phyloP scores from a whole-genome alignment of 2,888 invertebrate species.

The Drosophila falleni region DNA sequence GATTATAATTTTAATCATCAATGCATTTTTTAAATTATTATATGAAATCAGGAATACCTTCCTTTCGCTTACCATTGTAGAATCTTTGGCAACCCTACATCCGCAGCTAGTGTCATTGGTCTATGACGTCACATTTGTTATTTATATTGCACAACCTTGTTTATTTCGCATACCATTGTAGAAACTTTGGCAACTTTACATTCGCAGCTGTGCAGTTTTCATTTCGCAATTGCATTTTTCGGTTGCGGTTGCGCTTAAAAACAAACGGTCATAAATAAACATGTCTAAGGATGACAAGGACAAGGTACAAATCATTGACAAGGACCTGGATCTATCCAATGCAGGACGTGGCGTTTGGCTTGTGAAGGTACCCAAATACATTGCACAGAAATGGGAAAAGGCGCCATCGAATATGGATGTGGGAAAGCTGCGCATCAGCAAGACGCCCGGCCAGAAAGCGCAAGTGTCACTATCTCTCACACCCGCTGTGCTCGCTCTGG shows the following conservation, averaged over 20 bases:
- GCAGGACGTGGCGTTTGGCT: constrained; percentile 97
- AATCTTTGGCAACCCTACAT: neutral
- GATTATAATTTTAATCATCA: too few species aligned
- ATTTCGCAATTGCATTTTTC: constrained; percentile 37
- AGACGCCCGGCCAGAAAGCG: constrained; percentile 92
- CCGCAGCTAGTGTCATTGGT: neutral
- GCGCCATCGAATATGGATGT: constrained; percentile 96
- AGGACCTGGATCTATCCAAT: constrained; percentile 94
- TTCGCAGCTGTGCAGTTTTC: constrained; percentile 9
- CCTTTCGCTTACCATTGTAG: neutral
- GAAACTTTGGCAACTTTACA: neutral
- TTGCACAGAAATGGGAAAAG: constrained; percentile 97
- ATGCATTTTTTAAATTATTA: neutral
- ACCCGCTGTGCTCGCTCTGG: constrained; percentile 92
- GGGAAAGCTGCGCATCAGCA: constrained; percentile 95
- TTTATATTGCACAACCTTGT: constrained; percentile 1
- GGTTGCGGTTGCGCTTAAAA: constrained; percentile 11
- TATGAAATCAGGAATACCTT: neutral
- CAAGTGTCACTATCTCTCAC: constrained; percentile 95
- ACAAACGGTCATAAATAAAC: constrained; percentile 7
- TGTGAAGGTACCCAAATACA: constrained; percentile 98
- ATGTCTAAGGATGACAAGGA: constrained; percentile 85
- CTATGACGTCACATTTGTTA: neutral
- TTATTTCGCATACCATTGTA: neutral
- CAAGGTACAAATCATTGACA: constrained; percentile 89